phyloP scores from a whole-genome alignment of 2,113 vertebrate genomes.

The Psettodes erumei region DNA sequence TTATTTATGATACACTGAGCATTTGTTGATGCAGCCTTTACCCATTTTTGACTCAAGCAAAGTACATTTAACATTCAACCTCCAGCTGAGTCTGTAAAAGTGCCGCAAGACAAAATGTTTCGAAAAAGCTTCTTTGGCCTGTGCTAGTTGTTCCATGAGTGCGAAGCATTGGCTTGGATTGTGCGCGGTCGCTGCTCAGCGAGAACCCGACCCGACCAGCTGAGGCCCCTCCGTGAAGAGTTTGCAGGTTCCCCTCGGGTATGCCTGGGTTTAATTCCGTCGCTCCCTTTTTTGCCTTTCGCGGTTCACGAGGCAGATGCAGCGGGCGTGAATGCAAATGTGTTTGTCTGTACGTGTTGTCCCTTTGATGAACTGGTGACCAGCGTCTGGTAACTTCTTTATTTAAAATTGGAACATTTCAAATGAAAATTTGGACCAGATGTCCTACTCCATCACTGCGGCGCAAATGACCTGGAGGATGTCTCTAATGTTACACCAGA shows the following conservation, averaged over 20 bases:
- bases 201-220: constrained; percentile 18
- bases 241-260: constrained; percentile 11
- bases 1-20: neutral
- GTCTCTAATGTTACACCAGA: neutral
- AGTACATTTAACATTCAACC: neutral
- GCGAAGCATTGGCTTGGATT: constrained; percentile 2
- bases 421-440: too few relatives aligned
- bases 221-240: constrained; percentile 2
- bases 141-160: neutral
- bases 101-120: constrained; percentile 8
- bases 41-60: neutral
- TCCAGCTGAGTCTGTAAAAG: neutral
- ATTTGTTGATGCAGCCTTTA: neutral
- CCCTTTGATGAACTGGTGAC: constrained; percentile 20
- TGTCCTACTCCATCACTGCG: too few relatives aligned
- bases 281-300: constrained; percentile 5
- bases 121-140: neutral
- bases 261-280: constrained; percentile 4
- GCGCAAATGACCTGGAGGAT: too few relatives aligned
- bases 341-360: constrained; percentile 23
- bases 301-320: constrained; percentile 11
- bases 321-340: constrained; percentile 12
- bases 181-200: constrained; percentile 2
- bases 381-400: too few relatives aligned
- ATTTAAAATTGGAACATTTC: too few relatives aligned